A percentile compares a stretch with the other conserved stretches of the same genome.
Evolutionary conservation across 2,888 invertebrate species (phyloP).

Genomic region (Apomyelois bistriatella): DNA sequence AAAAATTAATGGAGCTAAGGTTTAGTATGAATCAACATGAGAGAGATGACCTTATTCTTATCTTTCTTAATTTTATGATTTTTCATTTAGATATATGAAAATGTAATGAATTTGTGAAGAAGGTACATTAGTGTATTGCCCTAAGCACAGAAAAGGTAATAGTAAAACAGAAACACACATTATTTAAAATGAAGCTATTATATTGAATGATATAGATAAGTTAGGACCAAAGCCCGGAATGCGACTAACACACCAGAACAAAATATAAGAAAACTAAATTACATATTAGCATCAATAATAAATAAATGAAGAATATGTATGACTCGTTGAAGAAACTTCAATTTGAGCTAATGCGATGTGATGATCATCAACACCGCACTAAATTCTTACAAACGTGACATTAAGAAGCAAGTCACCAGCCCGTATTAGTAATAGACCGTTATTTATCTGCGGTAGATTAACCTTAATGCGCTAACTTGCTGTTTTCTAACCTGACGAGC

Average conservation of each 20-base stretch:
- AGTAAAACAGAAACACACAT: too few relatives aligned
- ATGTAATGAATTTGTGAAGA: too few relatives aligned
- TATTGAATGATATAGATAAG: background rate
- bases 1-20: background rate
- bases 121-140: too few relatives aligned
- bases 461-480: conserved; percentile 10
- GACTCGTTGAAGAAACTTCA: background rate
- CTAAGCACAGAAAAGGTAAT: too few relatives aligned
- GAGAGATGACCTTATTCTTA: too few relatives aligned
- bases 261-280: background rate
- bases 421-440: conserved; percentile 5
- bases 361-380: background rate
- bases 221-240: too few relatives aligned
- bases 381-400: background rate
- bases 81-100: too few relatives aligned
- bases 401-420: background rate
- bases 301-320: background rate
- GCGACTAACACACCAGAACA: too few relatives aligned
- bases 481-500: conserved; percentile 4
- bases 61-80: too few relatives aligned
- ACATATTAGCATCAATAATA: background rate
- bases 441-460: conserved; percentile 9
- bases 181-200: too few relatives aligned
- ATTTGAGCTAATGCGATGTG: background rate
- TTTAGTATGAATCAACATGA: background rate